Base-by-base conservation (phyloP, 53 echinoderm and acorn worm species). In the Echinometra lucunter region DNA sequence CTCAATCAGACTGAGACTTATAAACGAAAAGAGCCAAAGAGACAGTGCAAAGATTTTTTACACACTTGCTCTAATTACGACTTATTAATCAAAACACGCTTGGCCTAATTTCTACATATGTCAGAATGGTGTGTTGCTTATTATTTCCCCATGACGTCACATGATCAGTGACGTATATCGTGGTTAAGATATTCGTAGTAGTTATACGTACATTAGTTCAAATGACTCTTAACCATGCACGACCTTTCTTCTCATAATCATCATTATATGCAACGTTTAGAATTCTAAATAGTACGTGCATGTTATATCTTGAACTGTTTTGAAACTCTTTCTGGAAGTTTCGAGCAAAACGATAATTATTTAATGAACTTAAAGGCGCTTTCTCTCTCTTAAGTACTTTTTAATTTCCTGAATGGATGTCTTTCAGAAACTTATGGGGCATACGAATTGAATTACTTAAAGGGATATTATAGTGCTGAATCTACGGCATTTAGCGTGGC, bases 51-150 rank as follows among this genome's bases (percentile, higher is more conserved):
- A 18, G 38, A 30, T 42, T 78, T 35, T 35, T 38, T 72, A 72
- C 35, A 8, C 35, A 10, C 27, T 72, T 32, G 3, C 72, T 30
- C 35, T 30, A 72, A 35, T 69, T 42, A 78, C 78, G 42, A 7
- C 18, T 78, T 30, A 78, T 78, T 78, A 78, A 78, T 78, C 78
- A 78, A 23, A 69, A 40, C 78, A 78, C 17, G 78, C 21, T 23
- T 78, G 78, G 78, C 78, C 78, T 78, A 78, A 40, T 78, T 78
- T 78, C 78, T 78, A 42, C 42, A 42, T 78, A 17, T 78, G 38
- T 78, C 4, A 78, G 19, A 78, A 78, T 42, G 18, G 4, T 78
- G 12, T 21, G 18, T 18, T 40, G 38, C 19, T 15, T 21, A 40
- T 23, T 16, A 42, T 78, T n/a, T 23, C 21, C 42, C 19, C 18